Evolutionary conservation across 2,888 invertebrate species (phyloP).

Genomic region (Caenorhabditis sulstoni): DNA sequence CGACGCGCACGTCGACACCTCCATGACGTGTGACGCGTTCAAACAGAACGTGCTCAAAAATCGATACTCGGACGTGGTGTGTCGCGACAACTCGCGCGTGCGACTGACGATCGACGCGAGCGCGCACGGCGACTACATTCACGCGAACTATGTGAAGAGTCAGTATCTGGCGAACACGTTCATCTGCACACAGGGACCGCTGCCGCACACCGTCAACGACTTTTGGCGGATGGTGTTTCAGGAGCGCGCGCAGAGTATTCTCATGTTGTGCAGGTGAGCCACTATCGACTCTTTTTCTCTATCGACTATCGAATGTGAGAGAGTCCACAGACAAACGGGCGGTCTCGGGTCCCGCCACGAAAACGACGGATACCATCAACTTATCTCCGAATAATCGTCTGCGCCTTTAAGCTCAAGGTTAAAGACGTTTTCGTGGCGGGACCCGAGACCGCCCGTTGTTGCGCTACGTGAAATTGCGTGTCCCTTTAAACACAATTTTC

Average conservation of each 20-base stretch:
- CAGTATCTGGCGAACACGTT: conserved; percentile 58
- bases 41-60: conserved; percentile 70
- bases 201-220: conserved; percentile 91
- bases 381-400: too few relatives aligned
- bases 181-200: conserved; percentile 86
- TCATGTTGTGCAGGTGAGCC: conserved; percentile 70
- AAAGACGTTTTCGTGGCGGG: too few relatives aligned
- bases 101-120: conserved; percentile 49
- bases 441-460: too few relatives aligned
- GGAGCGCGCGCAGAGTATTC: conserved; percentile 83
- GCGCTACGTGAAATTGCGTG: too few relatives aligned
- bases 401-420: too few relatives aligned
- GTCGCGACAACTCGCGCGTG: conserved; percentile 63
- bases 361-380: too few relatives aligned
- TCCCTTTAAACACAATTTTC: too few relatives aligned
- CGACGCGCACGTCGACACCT: conserved; percentile 53
- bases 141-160: conserved; percentile 67
- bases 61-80: conserved; percentile 69
- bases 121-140: conserved; percentile 64
- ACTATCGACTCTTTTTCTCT: too few relatives aligned
- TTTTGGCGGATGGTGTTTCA: conserved; percentile 99
- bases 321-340: too few relatives aligned
- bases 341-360: too few relatives aligned
- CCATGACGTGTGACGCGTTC: conserved; percentile 63
- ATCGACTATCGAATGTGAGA: too few relatives aligned